Evolutionary conservation across 2,797 vertebrate species (phyloP).

Genomic region (Tapera naevia): DNA sequence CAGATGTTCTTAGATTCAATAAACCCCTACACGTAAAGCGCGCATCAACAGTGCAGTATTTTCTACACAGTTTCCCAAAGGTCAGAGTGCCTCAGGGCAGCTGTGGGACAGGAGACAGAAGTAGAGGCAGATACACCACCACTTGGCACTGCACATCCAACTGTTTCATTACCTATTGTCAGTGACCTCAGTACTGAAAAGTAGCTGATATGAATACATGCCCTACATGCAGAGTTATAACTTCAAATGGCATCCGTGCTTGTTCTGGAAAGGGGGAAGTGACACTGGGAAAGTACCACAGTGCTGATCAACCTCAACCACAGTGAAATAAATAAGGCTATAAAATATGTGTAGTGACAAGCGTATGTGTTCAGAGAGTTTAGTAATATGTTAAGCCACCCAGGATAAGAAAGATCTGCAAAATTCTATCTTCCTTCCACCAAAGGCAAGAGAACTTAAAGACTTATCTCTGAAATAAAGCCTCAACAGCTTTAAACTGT

Average conservation of each 20-base stretch:
- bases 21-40: background rate
- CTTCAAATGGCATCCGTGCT: background rate
- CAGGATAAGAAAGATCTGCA: background rate
- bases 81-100: background rate
- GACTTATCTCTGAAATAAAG: background rate
- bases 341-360: background rate
- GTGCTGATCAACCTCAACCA: background rate
- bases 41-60: background rate
- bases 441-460: background rate
- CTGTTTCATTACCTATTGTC: background rate
- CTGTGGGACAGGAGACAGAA: background rate
- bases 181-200: background rate
- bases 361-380: background rate
- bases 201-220: rapidly evolving
- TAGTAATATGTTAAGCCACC: background rate
- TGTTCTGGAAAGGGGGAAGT: background rate
- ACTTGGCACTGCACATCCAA: background rate
- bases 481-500: no score
- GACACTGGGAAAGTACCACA: background rate
- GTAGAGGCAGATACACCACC: background rate
- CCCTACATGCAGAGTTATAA: background rate
- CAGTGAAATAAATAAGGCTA: background rate
- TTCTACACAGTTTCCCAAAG: background rate
- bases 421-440: background rate
- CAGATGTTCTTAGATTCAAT: background rate